A percentile compares a stretch with the other conserved stretches of the same genome.
Conservation (phyloP, 2,797 vertebrate genomes). For the Dromococcyx pavoninus region DNA sequence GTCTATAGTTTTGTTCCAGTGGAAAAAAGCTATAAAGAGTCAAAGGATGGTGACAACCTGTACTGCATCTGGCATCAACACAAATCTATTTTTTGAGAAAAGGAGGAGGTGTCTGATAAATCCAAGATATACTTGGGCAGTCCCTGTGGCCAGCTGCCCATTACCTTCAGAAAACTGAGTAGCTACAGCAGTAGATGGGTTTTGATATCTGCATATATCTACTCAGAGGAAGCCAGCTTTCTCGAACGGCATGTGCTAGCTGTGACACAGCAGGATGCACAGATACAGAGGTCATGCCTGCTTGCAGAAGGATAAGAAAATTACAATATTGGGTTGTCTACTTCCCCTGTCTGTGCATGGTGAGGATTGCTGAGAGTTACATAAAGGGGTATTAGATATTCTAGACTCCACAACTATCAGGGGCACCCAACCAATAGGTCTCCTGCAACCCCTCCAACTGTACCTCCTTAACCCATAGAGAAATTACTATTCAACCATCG, state of each 20-base stretch:
- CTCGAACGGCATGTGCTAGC: not conserved
- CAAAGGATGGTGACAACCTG: not conserved
- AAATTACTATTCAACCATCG: not conserved
- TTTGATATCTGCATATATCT: not conserved
- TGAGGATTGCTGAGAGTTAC: not conserved
- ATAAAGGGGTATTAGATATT: not conserved
- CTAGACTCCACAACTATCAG: not conserved
- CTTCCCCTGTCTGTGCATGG: not conserved
- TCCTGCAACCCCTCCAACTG: not conserved
- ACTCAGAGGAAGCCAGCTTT: not conserved
- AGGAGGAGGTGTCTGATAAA: not conserved
- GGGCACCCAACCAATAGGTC: not conserved
- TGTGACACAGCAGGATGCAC: not conserved
- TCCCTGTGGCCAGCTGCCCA: accelerated
- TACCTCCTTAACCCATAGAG: not conserved
- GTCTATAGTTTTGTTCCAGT: slow-evolving; percentile 1
- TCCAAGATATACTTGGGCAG: not conserved
- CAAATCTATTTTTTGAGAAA: not conserved
- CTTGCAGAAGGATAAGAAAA: not conserved
- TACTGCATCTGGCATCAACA: not conserved
- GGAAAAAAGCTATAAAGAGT: not conserved
- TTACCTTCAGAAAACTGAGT: not conserved
- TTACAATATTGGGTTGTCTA: not conserved
- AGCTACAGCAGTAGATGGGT: not conserved
- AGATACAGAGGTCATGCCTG: not conserved